A percentile compares a stretch with the other conserved stretches of the same genome.
Evolutionary conservation across 2,113 vertebrate species (phyloP).

Genomic region (Sitta europaea): DNA sequence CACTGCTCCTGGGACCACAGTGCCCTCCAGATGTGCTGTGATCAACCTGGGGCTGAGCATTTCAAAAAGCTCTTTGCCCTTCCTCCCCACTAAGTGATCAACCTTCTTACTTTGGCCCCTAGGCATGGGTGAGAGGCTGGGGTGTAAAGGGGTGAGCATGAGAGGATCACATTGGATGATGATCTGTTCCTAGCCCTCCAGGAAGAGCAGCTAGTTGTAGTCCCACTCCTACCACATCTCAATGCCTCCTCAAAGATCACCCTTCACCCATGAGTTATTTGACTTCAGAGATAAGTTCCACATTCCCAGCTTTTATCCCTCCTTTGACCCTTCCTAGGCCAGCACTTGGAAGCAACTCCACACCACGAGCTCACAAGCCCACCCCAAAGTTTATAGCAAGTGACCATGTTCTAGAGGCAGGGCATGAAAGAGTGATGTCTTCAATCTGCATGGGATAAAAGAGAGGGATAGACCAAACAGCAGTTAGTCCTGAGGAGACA

Average conservation of each 20-base stretch:
- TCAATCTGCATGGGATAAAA: neutral
- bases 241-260: neutral
- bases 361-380: neutral
- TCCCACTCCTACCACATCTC: neutral
- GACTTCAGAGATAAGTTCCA: neutral
- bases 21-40: neutral
- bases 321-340: neutral
- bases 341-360: neutral
- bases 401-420: neutral
- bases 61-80: neutral
- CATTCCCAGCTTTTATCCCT: neutral
- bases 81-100: neutral
- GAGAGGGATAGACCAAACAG: neutral
- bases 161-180: accelerated
- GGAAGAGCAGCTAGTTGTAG: neutral
- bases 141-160: neutral
- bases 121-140: accelerated
- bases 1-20: neutral
- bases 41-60: neutral
- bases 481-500: neutral
- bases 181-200: accelerated
- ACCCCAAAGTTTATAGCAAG: neutral
- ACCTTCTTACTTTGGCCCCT: neutral
- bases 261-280: neutral
- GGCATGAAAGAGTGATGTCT: neutral